Conservation (phyloP, 2,797 vertebrate genomes). For the Oophaga sylvatica region DNA sequence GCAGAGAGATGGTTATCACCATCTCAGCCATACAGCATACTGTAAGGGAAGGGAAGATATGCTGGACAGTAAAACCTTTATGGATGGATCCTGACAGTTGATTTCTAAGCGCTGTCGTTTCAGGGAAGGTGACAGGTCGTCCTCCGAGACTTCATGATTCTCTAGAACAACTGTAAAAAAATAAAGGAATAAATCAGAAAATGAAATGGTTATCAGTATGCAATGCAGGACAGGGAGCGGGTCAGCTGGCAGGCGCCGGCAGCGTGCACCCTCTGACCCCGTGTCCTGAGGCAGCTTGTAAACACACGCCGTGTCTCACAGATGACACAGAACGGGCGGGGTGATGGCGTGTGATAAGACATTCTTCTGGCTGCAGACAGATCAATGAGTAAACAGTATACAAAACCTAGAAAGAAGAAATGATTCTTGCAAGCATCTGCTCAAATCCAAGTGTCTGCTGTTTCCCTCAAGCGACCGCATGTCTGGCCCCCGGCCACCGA, state of each 20-base stretch:
- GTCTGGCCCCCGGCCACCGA: not conserved
- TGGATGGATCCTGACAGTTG: constrained; percentile 84
- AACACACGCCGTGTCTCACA: not conserved
- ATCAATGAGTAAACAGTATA: constrained; percentile 24
- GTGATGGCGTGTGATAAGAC: not conserved
- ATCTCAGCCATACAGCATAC: too few relatives aligned
- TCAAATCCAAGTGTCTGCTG: constrained; percentile 1
- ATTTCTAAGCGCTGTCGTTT: constrained; percentile 89
- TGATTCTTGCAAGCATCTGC: not conserved
- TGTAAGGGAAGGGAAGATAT: not conserved
- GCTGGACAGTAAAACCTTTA: constrained; percentile 72
- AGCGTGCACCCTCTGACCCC: not conserved
- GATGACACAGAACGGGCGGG: constrained; percentile 10
- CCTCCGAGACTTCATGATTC: constrained; percentile 84
- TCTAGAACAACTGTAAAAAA: constrained; percentile 83
- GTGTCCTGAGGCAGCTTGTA: not conserved
- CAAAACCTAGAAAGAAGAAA: constrained; percentile 45
- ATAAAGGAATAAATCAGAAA: not conserved
- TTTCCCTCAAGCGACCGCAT: not conserved
- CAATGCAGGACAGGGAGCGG: not conserved
- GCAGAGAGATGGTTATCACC: too few relatives aligned
- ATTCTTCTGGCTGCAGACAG: constrained; percentile 13
- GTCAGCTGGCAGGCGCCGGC: not conserved
- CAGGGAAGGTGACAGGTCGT: constrained; percentile 83
- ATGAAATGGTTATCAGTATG: not conserved